Percentiles rank a stretch among this genome's conserved stretches.
These are phyloP conservation scores for Acronicta leporina DNA, from an alignment of 2,888 invertebrate genomes.

Conservation along the genomic window DNA sequence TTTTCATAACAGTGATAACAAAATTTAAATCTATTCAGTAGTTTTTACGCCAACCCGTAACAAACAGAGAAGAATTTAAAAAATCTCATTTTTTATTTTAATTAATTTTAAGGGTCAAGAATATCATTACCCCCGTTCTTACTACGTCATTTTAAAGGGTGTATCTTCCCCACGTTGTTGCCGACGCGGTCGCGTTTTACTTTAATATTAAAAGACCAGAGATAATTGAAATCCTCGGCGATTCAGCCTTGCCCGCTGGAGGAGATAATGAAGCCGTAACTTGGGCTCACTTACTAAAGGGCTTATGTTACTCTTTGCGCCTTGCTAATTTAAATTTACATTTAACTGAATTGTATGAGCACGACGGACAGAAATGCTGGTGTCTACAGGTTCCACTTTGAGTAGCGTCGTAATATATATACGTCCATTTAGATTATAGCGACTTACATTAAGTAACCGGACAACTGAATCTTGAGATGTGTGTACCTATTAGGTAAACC, in stretches of 20 bases:
- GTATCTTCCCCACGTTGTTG: constrained; percentile 40
- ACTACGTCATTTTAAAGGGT: constrained; percentile 40
- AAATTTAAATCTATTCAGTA: no score
- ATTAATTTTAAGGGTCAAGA: constrained; percentile 49
- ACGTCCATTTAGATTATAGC: not conserved
- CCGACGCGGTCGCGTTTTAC: constrained; percentile 39
- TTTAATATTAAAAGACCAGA: constrained; percentile 57
- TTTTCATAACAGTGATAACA: no score
- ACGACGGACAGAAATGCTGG: not conserved
- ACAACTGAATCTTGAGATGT: no score
- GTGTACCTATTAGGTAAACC: no score
- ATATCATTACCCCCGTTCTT: constrained; percentile 44
- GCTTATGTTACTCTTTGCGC: constrained; percentile 39
- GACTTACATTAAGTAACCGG: no score
- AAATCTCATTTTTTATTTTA: no score
- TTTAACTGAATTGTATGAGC: constrained; percentile 3
- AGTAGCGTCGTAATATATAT: not conserved
- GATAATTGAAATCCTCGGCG: constrained; percentile 68
- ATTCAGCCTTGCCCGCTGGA: constrained; percentile 39
- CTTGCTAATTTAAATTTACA: constrained; percentile 16
- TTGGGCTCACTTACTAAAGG: constrained; percentile 35
- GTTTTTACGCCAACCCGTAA: no score
- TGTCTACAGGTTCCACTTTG: no score
- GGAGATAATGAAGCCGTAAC: constrained; percentile 57
- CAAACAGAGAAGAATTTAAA: no score